These are phyloP conservation scores for Ennomos quercinarius DNA, from an alignment of 2,888 invertebrate species.

Conservation along the genomic window DNA sequence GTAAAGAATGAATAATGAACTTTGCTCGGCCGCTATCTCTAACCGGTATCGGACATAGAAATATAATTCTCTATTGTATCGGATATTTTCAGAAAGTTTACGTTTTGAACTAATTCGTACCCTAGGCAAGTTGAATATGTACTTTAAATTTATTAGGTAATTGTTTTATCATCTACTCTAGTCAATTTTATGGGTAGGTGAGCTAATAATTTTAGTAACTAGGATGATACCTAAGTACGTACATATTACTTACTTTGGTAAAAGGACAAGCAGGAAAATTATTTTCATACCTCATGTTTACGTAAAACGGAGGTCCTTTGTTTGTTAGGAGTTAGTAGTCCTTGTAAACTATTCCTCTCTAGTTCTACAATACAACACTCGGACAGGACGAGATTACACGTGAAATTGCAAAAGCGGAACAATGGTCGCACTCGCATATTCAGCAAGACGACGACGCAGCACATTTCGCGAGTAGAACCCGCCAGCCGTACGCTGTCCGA, in stretches of 20 bases:
- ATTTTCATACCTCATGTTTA: background rate
- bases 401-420: slow-evolving; percentile 77
- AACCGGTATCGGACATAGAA: no score
- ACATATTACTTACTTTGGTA: no score
- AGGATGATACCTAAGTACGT: no score
- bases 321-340: slow-evolving; percentile 24
- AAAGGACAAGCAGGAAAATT: no score
- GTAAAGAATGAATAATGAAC: slow-evolving; percentile 50
- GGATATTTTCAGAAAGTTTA: slow-evolving; percentile 29
- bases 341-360: slow-evolving; percentile 27
- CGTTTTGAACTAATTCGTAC: slow-evolving; percentile 10
- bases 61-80: no score
- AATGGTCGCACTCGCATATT: slow-evolving; percentile 75
- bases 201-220: no score
- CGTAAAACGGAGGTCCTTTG: slow-evolving; percentile 19
- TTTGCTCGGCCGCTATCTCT: slow-evolving; percentile 35
- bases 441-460: slow-evolving; percentile 72
- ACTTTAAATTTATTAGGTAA: background rate
- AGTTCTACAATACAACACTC: slow-evolving; percentile 44
- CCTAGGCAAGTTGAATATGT: background rate
- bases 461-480: slow-evolving; percentile 64
- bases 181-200: no score
- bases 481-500: slow-evolving; percentile 74
- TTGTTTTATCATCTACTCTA: background rate
- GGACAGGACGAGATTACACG: slow-evolving; percentile 70